Conservation (phyloP, 2,797 vertebrate species). For the Momotus momota region DNA sequence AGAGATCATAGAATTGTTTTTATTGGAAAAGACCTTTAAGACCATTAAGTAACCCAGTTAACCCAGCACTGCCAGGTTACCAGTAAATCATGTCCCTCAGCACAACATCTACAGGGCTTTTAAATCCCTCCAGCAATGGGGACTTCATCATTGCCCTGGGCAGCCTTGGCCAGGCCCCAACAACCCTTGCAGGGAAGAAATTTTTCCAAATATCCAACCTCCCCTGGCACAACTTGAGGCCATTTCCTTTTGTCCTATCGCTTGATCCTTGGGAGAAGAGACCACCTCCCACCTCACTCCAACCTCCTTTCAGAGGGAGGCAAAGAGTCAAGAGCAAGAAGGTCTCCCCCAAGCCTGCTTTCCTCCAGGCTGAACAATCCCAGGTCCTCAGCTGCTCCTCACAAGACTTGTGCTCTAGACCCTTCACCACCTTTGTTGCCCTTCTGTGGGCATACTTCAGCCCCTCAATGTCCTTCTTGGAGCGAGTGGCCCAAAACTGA, state of each 20-base stretch:
- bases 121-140: not conserved
- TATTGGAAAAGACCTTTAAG: not conserved
- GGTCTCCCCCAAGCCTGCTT: not conserved
- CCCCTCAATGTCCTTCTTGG: not conserved
- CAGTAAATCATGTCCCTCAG: not conserved
- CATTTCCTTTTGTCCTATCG: not conserved
- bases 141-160: not conserved
- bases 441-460: not conserved
- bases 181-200: not conserved
- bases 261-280: not conserved
- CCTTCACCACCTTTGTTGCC: not conserved
- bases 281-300: not conserved
- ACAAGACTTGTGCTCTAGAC: not conserved
- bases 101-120: not conserved
- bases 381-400: not conserved
- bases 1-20: not conserved
- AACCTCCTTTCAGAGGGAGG: not conserved
- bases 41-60: not conserved
- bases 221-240: not conserved
- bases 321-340: not conserved
- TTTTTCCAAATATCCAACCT: not conserved
- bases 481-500: not conserved
- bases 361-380: not conserved
- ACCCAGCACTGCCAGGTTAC: not conserved
- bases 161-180: not conserved